A percentile compares a stretch with the other conserved stretches of the same genome.
These are phyloP conservation scores for Sclerodermus sp. DNA, from an alignment of 2,888 invertebrate genomes.

Conservation along the genomic window DNA sequence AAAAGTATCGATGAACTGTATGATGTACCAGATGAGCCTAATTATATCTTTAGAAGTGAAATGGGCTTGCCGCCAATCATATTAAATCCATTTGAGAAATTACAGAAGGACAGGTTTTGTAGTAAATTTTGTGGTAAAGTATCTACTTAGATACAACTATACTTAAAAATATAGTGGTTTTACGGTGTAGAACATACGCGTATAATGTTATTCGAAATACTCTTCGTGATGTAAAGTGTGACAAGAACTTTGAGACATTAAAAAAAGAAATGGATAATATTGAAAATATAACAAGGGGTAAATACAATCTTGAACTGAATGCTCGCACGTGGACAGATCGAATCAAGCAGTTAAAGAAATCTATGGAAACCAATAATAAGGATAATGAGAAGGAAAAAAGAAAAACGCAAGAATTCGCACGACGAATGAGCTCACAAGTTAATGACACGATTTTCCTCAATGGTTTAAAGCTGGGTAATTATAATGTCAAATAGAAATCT, in stretches of 20 bases:
- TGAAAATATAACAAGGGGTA: constrained; percentile 24
- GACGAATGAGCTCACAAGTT: constrained; percentile 27
- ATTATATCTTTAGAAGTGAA: constrained; percentile 27
- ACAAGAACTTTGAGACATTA: constrained; percentile 27
- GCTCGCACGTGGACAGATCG: constrained; percentile 33
- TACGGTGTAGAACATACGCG: constrained; percentile 29
- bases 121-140: too few species aligned
- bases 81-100: constrained; percentile 28
- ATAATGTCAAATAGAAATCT: not conserved
- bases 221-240: constrained; percentile 22
- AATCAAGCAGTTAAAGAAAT: constrained; percentile 23
- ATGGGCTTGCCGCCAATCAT: constrained; percentile 25
- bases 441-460: constrained; percentile 29
- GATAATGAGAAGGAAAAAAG: constrained; percentile 21
- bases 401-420: constrained; percentile 13
- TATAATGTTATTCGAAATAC: constrained; percentile 27
- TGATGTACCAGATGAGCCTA: constrained; percentile 22
- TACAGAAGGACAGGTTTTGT: constrained; percentile 38
- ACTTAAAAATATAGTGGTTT: constrained; percentile 1
- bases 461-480: constrained; percentile 29
- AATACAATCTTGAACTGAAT: constrained; percentile 31
- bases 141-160: not conserved
- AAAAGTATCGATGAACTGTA: constrained; percentile 29
- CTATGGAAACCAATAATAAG: constrained; percentile 26
- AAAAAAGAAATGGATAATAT: constrained; percentile 34